Conservation (phyloP, 1,140 invertebrate species). For the Drosophila saltans region DNA sequence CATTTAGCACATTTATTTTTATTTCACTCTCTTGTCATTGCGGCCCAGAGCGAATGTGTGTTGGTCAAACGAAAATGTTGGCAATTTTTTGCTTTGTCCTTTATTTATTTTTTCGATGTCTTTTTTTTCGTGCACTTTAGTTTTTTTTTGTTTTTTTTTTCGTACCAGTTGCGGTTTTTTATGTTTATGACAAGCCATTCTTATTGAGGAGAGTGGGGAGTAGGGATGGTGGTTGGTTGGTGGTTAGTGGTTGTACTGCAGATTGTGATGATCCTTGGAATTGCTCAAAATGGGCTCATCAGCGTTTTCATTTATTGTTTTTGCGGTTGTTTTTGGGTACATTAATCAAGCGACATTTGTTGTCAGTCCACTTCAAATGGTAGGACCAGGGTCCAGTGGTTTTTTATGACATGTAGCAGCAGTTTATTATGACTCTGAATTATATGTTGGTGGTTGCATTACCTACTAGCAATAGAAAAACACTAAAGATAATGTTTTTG, state of each 20-base stretch:
- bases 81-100: constrained; percentile 60
- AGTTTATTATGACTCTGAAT: constrained; percentile 35
- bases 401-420: constrained; percentile 35
- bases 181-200: constrained; percentile 45
- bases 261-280: constrained; percentile 43
- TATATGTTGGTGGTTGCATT: background rate
- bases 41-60: constrained; percentile 23
- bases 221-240: constrained; percentile 1
- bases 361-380: constrained; percentile 1
- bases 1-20: constrained; percentile 82
- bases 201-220: constrained; percentile 46
- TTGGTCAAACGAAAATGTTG: constrained; percentile 68
- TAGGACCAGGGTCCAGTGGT: constrained; percentile 21
- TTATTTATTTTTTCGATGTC: constrained; percentile 53
- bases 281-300: constrained; percentile 75
- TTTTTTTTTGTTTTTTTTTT: constrained; percentile 49
- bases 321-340: constrained; percentile 50
- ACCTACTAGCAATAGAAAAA: background rate
- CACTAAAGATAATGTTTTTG: background rate
- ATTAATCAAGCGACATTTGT: constrained; percentile 73
- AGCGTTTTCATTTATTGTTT: constrained; percentile 63
- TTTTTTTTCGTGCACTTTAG: constrained; percentile 63
- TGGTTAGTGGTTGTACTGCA: constrained; percentile 25
- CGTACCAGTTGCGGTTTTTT: constrained; percentile 59
- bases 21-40: constrained; percentile 61